Evolutionary conservation across 2,113 vertebrate species (phyloP).

Genomic region (Xyliphius kryptos): DNA sequence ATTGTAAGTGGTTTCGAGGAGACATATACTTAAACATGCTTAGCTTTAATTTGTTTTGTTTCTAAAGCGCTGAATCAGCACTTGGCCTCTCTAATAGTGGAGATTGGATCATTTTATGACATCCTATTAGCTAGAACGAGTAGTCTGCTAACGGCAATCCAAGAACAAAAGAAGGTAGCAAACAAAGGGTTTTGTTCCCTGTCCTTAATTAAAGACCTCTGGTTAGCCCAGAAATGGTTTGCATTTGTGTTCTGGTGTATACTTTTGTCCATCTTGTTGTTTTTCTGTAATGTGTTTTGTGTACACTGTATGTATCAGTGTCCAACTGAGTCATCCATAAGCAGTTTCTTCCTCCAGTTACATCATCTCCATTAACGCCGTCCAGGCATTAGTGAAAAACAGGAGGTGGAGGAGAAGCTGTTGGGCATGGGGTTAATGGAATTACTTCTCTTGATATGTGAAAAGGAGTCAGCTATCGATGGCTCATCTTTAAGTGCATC

Average conservation of each 20-base stretch:
- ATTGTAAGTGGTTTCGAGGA: no score
- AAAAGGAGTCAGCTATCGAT: conserved; percentile 34
- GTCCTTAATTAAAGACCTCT: conserved; percentile 10
- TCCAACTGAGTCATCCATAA: conserved; percentile 35
- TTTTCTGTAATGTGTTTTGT: not conserved
- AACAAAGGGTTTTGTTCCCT: conserved; percentile 18
- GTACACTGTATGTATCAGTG: not conserved
- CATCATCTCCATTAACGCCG: conserved; percentile 26
- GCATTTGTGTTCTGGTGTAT: not conserved
- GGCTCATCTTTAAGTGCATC: conserved; percentile 14
- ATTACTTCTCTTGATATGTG: conserved; percentile 34
- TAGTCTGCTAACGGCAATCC: conserved; percentile 10
- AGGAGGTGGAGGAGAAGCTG: conserved; percentile 4
- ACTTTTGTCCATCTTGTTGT: conserved; percentile 15
- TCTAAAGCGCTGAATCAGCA: conserved; percentile 8
- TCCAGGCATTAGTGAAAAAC: conserved; percentile 20
- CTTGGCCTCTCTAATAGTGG: not conserved
- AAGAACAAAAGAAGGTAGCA: conserved; percentile 13
- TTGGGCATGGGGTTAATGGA: conserved; percentile 38
- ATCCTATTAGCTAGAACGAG: conserved; percentile 15
- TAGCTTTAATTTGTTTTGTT: no score
- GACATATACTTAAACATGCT: no score
- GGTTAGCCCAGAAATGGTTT: not conserved
- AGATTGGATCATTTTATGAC: conserved; percentile 25
- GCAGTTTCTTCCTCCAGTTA: conserved; percentile 25